Conservation (phyloP, 2,113 vertebrate genomes). For the Scophthalmus maximus region DNA sequence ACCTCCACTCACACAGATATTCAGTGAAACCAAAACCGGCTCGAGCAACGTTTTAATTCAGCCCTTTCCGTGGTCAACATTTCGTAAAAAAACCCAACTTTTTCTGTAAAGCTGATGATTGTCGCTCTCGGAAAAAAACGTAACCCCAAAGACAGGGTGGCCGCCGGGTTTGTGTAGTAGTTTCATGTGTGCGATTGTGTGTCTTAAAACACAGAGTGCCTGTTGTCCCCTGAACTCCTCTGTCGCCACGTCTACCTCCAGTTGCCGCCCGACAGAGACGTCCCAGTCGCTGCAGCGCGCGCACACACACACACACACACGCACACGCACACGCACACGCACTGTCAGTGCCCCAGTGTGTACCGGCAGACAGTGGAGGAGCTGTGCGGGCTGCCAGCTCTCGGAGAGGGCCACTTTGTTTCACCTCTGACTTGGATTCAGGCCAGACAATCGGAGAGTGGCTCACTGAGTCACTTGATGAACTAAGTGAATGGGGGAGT, state of each 20-base stretch:
- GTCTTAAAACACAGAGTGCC: conserved; percentile 53
- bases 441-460: conserved; percentile 59
- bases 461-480: conserved; percentile 73
- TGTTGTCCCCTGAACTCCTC: conserved; percentile 49
- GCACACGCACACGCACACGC: conserved; percentile 19
- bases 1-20: not conserved
- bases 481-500: conserved; percentile 71
- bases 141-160: conserved; percentile 29
- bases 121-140: conserved; percentile 32
- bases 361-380: conserved; percentile 56
- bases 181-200: conserved; percentile 23
- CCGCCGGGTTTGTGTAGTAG: no score
- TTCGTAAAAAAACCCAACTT: conserved; percentile 29
- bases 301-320: conserved; percentile 34
- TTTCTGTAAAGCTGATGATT: conserved; percentile 35
- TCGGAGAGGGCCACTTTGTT: conserved; percentile 72
- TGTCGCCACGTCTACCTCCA: conserved; percentile 64
- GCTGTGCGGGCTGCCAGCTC: conserved; percentile 67
- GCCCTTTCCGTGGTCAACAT: conserved; percentile 1
- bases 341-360: conserved; percentile 51
- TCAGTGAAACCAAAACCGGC: conserved; percentile 7
- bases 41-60: conserved; percentile 22
- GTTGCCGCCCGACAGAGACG: conserved; percentile 62
- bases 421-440: conserved; percentile 70
- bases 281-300: conserved; percentile 63